These are phyloP conservation scores for Mobula birostris DNA, from an alignment of 2,113 vertebrate genomes.

Conservation along the genomic window DNA sequence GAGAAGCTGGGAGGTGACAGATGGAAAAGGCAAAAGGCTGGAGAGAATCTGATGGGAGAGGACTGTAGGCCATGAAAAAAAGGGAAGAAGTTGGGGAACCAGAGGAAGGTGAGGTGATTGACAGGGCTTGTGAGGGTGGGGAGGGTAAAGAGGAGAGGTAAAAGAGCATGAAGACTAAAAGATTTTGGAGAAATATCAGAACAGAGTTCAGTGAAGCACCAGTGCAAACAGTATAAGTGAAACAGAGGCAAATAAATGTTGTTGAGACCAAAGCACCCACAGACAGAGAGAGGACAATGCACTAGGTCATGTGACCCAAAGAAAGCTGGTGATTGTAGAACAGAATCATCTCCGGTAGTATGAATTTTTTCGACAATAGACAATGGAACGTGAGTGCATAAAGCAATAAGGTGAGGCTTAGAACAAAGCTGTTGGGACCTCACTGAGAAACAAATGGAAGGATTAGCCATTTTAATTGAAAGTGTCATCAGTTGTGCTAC, in stretches of 20 bases:
- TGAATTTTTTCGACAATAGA: neutral
- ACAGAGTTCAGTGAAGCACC: neutral
- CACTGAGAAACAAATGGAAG: neutral
- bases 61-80: too few relatives aligned
- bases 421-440: neutral
- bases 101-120: too few relatives aligned
- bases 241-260: neutral
- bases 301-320: neutral
- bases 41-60: too few relatives aligned
- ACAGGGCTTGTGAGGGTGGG: too few relatives aligned
- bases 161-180: neutral
- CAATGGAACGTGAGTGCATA: neutral
- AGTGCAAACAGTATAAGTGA: neutral
- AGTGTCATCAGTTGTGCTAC: neutral
- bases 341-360: neutral
- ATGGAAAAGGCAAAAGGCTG: too few relatives aligned
- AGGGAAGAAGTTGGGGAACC: too few relatives aligned
- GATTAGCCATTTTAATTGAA: neutral
- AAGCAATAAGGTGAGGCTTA: neutral
- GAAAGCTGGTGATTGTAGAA: neutral
- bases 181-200: neutral
- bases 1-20: too few relatives aligned
- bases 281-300: neutral
- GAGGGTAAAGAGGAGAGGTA: too few relatives aligned
- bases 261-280: neutral